Percentiles rank a stretch among this genome's conserved stretches.
These are phyloP conservation scores for Leguminivora glycinivorella DNA, from an alignment of 1,140 invertebrate genomes.

Conservation along the genomic window DNA sequence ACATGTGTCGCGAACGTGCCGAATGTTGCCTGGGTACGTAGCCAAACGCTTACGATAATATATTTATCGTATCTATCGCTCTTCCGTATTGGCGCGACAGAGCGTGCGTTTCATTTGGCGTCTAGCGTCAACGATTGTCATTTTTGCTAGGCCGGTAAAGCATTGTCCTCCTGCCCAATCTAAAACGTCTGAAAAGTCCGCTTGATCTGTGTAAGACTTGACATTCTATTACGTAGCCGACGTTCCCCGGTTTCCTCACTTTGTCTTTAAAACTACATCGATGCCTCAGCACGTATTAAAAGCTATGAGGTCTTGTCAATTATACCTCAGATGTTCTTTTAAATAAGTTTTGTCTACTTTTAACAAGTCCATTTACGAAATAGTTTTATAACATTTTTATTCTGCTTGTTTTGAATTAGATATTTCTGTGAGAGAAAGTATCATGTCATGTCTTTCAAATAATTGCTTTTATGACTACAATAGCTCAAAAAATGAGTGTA, in stretches of 20 bases:
- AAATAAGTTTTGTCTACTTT: background rate
- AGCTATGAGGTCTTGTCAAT: background rate
- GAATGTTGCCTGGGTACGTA: slow-evolving; percentile 28
- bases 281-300: background rate
- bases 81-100: no score
- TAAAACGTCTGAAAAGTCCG: slow-evolving; percentile 20
- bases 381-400: background rate
- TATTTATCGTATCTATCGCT: no score
- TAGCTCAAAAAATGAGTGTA: no score
- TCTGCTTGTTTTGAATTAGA: background rate
- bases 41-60: no score
- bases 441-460: no score
- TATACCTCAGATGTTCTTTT: background rate
- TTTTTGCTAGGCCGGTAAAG: no score
- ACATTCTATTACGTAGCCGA: background rate
- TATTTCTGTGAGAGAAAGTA: background rate
- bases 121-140: no score
- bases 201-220: slow-evolving; percentile 1
- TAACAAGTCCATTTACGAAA: background rate
- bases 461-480: no score
- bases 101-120: no score
- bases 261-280: slow-evolving; percentile 15
- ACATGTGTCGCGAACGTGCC: slow-evolving; percentile 59
- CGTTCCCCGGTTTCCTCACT: background rate
- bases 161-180: background rate